Base-by-base conservation (phyloP, 2,888 invertebrate species). In the Chymomyza amoena region DNA sequence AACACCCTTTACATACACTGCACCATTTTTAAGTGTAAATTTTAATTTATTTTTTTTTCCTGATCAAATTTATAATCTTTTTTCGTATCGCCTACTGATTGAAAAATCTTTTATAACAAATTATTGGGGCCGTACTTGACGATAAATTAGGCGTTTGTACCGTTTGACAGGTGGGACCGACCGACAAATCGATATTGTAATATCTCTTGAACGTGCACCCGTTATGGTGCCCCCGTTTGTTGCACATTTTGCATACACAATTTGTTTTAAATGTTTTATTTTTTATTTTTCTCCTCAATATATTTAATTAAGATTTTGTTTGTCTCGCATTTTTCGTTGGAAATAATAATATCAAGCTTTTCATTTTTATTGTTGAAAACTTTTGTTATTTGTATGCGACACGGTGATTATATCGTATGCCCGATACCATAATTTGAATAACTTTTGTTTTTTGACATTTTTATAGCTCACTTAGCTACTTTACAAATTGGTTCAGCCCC, bases 381-480 rank as follows among this genome's bases (percentile, higher is more conserved):
- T 57, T 25, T 57, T 57, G 18, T 57, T 25, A 6, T 57, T 57
- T 9, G 57, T 57, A 57, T 57, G 18, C 57, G 25, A 6, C 20
- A 25, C 20, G 15, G 18, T 18, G 25, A 15, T 9, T 57, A 20
- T 25, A 57, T 57, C 18, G 13, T 57, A 54, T 45, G 10, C 39
- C n/a, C n/a, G 13, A 45, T 45, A 45, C 76, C 85, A 84, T 84
- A 87, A 84, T 75, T 84, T 76, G 69, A 61, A 87, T 70, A 70
- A 66, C 64, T 68, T 76, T 62, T 77, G 59, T 73, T 78, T 57
- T 32, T 85, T 87, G 89, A 88, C 85, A 82, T 73, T 87, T 88
- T 87, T 82, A 84, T 84, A 71, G 85, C 75, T 84, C 83, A 87
- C 78, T 84, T 87, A 88, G 78, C 72, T 66, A 67, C 61, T 73